These are phyloP conservation scores for Chalcosyrphus nemorum DNA, from an alignment of 2,888 invertebrate genomes.

Conservation along the genomic window DNA sequence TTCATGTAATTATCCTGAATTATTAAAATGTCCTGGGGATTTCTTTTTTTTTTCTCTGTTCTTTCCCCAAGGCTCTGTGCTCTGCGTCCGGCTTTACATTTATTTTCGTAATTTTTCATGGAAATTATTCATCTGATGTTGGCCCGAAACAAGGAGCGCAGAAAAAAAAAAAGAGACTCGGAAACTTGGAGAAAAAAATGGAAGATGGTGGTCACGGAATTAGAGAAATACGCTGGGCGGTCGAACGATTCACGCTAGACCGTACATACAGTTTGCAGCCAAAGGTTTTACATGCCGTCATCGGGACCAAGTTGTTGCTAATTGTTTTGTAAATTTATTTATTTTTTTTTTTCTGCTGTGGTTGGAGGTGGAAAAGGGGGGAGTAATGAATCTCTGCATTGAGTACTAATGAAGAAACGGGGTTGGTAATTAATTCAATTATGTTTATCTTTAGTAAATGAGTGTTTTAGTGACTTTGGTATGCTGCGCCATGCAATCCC, in stretches of 20 bases:
- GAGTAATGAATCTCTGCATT: conserved; percentile 24
- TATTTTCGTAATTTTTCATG: conserved; percentile 44
- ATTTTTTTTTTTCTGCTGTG: background rate
- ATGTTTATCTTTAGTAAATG: background rate
- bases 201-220: background rate
- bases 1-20: conserved; percentile 65
- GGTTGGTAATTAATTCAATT: conserved; percentile 58
- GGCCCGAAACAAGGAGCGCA: background rate
- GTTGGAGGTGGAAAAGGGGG: background rate
- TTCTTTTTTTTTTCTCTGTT: background rate
- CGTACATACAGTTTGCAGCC: background rate
- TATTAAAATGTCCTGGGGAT: conserved; percentile 61
- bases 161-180: background rate
- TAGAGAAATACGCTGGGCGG: background rate
- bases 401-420: conserved; percentile 48
- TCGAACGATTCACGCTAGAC: background rate
- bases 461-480: background rate
- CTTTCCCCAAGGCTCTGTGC: background rate
- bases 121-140: conserved; percentile 52
- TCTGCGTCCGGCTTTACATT: conserved; percentile 25
- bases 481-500: too few species aligned
- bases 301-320: conserved; percentile 43
- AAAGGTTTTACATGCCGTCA: conserved; percentile 32
- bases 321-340: conserved; percentile 61
- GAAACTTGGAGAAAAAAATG: background rate